Base-by-base conservation (phyloP, 1,140 invertebrate genomes). In the Aphis gossypii region DNA sequence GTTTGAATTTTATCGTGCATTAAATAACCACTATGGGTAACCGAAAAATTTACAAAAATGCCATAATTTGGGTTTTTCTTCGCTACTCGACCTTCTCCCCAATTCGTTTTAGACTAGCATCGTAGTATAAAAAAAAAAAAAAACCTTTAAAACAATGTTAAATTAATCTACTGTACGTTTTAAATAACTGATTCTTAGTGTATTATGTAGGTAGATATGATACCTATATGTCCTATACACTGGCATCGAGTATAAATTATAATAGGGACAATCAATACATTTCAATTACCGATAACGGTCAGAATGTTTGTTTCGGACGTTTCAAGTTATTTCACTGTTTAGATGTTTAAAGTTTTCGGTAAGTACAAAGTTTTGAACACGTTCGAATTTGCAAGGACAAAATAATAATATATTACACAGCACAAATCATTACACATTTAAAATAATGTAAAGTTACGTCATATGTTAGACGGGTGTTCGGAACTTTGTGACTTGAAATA, bases 391-490 rank as follows among this genome's bases (percentile, higher is more conserved):
- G 14, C 60, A 76, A 76, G 60, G 14, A 83, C 82, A 41, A 83
- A 83, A 38, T 41, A 20, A 23, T 38, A 83, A 83, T 83, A 83
- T 83, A 83, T 83, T 83, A 41, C 82, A 83, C 82, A 23, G 21
- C 35, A 21, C 38, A 83, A 83, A 83, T 83, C 82, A 41, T 83
- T 83, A 41, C 35, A 83, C 35, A 83, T 41, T 83, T 83, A 83
- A 83, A 38, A 83, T 41, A 41, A 83, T 83, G 82, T 41, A 83
- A 83, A 41, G 38, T 83, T 35, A 83, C n/a, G 82, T 83, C 82
- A 41, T 83, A n/a, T 76, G 21, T 83, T 83, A 23, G 38, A 83
- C 82, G 35, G n/a, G 30, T 20, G 35, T 83, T 83, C 18, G 8
- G 21, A 83, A 83, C 35, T 83, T 41, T 35, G 82, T 21, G 82